Conservation (phyloP, 2,797 vertebrate genomes). For the Chanos chanos region DNA sequence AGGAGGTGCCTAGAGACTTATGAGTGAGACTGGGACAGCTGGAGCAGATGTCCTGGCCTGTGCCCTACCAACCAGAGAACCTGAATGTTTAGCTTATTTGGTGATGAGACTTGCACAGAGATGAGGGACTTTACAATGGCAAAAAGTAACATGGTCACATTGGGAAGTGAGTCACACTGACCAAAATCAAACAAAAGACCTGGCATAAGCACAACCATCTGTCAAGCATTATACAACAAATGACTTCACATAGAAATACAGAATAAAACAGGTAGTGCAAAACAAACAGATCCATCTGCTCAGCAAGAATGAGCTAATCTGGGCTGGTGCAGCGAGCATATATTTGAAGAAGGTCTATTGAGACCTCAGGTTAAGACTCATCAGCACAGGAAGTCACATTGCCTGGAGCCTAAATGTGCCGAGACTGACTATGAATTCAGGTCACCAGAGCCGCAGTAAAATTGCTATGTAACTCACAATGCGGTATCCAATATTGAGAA, state of each 20-base stretch:
- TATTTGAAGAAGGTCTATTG: too few species aligned
- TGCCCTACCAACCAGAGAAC: conserved; percentile 25
- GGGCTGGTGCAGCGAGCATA: too few species aligned
- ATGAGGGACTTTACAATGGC: conserved; percentile 17
- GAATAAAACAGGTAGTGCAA: conserved; percentile 36
- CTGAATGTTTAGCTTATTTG: conserved; percentile 31
- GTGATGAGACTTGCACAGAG: conserved; percentile 40
- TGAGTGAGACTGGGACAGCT: conserved; percentile 18
- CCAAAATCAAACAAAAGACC: conserved; percentile 35
- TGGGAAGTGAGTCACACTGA: conserved; percentile 22
- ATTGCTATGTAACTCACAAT: too few species aligned
- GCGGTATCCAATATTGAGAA: too few species aligned
- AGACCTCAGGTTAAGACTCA: too few species aligned
- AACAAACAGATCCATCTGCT: conserved; percentile 33
- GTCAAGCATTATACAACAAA: conserved; percentile 18
- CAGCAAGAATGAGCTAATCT: neutral
- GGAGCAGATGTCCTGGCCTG: conserved; percentile 40
- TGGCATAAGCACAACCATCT: conserved; percentile 46
- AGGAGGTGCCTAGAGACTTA: conserved; percentile 7
- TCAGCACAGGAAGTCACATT: too few species aligned
- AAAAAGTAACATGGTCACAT: conserved; percentile 33
- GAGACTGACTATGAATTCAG: too few species aligned
- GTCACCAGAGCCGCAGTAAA: too few species aligned
- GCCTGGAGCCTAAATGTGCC: too few species aligned
- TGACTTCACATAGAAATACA: conserved; percentile 48